Evolutionary conservation across 2,113 vertebrate genomes (phyloP).

Genomic region (Cairina moschata): DNA sequence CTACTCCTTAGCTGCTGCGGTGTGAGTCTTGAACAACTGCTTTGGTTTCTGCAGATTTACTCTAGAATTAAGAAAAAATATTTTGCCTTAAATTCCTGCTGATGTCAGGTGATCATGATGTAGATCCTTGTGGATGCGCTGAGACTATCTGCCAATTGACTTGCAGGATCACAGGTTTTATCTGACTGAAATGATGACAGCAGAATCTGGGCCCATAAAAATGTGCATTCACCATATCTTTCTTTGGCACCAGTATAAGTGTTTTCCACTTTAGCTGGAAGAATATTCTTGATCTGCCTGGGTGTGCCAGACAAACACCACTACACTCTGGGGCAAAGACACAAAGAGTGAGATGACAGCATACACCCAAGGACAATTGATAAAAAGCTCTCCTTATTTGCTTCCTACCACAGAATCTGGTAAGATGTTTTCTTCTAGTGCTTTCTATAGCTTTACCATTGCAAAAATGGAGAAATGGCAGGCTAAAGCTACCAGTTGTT

Average conservation of each 20-base stretch:
- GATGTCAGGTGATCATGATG: neutral
- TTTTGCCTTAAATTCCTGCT: neutral
- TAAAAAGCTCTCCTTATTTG: neutral
- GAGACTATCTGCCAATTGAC: neutral
- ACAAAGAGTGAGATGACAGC: neutral
- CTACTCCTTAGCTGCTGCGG: neutral
- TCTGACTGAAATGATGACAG: accelerated
- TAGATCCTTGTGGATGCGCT: neutral
- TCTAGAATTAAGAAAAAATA: neutral
- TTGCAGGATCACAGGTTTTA: neutral
- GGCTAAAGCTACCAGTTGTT: neutral
- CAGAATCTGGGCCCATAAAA: neutral
- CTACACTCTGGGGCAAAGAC: neutral
- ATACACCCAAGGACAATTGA: accelerated
- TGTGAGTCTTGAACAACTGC: neutral
- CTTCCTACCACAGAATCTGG: neutral
- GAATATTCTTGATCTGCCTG: neutral
- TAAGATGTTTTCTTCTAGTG: neutral
- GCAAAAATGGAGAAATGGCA: neutral
- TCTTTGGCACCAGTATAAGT: neutral
- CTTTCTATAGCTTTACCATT: neutral
- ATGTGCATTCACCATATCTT: neutral
- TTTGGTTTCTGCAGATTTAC: neutral
- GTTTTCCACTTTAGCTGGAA: neutral
- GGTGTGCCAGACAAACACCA: neutral